Conservation (phyloP, 2,888 invertebrate species). For the Embidobia sp. region DNA sequence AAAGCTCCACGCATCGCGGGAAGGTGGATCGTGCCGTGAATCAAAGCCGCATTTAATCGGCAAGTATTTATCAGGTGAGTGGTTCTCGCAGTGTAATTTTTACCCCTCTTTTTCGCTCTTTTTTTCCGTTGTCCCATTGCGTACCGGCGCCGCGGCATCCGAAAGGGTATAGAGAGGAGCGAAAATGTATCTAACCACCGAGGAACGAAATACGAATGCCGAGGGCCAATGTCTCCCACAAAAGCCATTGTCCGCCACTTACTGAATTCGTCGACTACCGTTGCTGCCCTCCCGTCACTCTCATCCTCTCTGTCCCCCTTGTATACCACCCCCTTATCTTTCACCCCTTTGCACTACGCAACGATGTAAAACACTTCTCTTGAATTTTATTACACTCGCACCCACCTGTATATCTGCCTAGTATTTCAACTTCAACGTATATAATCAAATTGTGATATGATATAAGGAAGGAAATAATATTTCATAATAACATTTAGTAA, state of each 20-base stretch:
- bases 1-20: slow-evolving; percentile 45
- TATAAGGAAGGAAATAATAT: slow-evolving; percentile 31
- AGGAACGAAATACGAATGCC: slow-evolving; percentile 72
- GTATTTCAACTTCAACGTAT: slow-evolving; percentile 44
- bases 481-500: slow-evolving; percentile 8
- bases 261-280: slow-evolving; percentile 76
- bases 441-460: slow-evolving; percentile 45
- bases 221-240: slow-evolving; percentile 77
- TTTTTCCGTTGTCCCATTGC: slow-evolving; percentile 57
- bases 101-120: slow-evolving; percentile 57
- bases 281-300: slow-evolving; percentile 56
- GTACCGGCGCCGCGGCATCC: slow-evolving; percentile 63
- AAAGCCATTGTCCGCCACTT: slow-evolving; percentile 79
- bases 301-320: slow-evolving; percentile 38
- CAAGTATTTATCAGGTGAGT: slow-evolving; percentile 72
- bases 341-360: slow-evolving; percentile 65
- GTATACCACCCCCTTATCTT: slow-evolving; percentile 61
- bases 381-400: slow-evolving; percentile 75
- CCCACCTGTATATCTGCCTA: slow-evolving; percentile 58
- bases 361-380: slow-evolving; percentile 79
- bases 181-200: slow-evolving; percentile 72
- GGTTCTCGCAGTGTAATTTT: slow-evolving; percentile 66
- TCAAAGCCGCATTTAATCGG: slow-evolving; percentile 77
- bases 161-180: slow-evolving; percentile 66
- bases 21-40: slow-evolving; percentile 70